Base-by-base conservation (phyloP, 2,888 invertebrate species). In the Troides aeacus region DNA sequence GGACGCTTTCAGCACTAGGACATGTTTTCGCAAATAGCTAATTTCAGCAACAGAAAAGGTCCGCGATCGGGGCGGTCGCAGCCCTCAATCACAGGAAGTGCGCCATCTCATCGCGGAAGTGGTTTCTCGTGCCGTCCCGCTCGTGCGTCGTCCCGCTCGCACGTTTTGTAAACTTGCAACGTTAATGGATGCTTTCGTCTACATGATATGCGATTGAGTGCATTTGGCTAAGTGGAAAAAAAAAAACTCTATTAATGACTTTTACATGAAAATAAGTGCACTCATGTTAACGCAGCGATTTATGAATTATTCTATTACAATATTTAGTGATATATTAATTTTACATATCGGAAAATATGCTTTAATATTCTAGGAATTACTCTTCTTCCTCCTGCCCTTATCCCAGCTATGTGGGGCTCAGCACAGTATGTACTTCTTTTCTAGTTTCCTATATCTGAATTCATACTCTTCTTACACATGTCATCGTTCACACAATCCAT, bases 31-130 rank as follows among this genome's bases (percentile, higher is more conserved):
- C 75, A 78, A 77, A 78, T 78, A 76, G 81, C 80, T 80, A 80
- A 81, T 81, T 81, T 78, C 75, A 78, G 78, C 78, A 78, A 78
- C 79, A 79, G 79, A 66, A 78, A 77, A 76, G 76, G 74, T 75
- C 73, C 64, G 64, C 70, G 70, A 70, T 63, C 65, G 69, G 77
- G 77, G 75, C 74, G 80, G 81, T 76, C 82, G 79, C 76, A 79
- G 81, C 81, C 85, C 89, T 90, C 93, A 93, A 93, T 93, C 92
- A 93, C 91, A 92, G 93, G 92, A 92, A 93, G 93, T 93, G 93
- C 92, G 89, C 90, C 91, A 89, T 91, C 93, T 93, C 93, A 93
- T 93, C 85, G 86, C 92, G 92, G 93, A 93, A 93, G 93, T 93
- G 93, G 92, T 93, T 89, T 88, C 83, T 87, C 83, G 80, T 84